These are phyloP conservation scores for Struthio camelus DNA, from an alignment of 2,113 vertebrate species.

Conservation along the genomic window DNA sequence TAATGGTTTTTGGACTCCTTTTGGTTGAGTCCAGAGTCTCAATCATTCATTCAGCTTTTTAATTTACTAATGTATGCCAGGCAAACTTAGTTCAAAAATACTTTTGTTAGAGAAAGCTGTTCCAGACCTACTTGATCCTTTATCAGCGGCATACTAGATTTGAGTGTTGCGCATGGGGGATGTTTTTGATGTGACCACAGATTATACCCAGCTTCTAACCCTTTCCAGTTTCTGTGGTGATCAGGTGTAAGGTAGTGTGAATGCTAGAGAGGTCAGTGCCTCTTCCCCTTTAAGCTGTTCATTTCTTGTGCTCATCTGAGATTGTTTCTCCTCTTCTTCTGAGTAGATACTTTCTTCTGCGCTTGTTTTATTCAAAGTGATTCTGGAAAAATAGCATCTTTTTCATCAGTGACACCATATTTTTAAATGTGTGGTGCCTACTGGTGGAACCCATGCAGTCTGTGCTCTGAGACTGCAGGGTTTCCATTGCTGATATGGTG, in stretches of 20 bases:
- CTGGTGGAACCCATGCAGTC: not conserved
- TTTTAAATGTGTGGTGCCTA: not conserved
- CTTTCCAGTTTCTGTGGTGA: not conserved
- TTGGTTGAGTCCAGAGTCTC: not conserved
- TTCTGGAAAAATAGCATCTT: not conserved
- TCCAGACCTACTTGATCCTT: not conserved
- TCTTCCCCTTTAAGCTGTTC: not conserved
- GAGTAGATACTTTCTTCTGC: not conserved
- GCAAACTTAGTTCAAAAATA: not conserved
- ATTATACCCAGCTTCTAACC: not conserved
- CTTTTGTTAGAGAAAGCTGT: not conserved
- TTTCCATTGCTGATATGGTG: not conserved
- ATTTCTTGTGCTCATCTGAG: not conserved
- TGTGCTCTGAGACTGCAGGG: not conserved
- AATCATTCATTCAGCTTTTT: not conserved
- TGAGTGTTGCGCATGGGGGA: not conserved
- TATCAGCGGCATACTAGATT: not conserved
- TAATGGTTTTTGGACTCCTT: slow-evolving; percentile 8
- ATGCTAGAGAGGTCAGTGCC: not conserved
- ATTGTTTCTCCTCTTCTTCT: not conserved
- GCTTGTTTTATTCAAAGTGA: not conserved
- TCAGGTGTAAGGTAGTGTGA: not conserved
- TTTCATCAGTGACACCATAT: not conserved
- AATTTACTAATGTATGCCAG: not conserved
- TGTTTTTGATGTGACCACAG: not conserved